phyloP scores from a whole-genome alignment of 2,797 vertebrate species.

The Argentina silus region DNA sequence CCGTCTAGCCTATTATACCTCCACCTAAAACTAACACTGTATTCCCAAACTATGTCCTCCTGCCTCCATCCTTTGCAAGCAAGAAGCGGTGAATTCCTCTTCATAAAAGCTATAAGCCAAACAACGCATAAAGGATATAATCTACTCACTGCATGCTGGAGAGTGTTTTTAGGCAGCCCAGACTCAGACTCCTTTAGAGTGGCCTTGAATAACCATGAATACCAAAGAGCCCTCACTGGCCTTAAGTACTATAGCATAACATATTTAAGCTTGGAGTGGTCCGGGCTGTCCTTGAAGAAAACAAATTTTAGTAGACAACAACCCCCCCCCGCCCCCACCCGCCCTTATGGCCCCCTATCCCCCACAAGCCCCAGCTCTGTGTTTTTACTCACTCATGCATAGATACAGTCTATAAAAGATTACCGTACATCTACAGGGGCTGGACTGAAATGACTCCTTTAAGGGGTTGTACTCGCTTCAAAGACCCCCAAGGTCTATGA shows the following conservation, averaged over 20 bases:
- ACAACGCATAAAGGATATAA: slow-evolving; percentile 25
- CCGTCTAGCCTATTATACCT: background rate
- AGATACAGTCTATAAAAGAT: too few species aligned
- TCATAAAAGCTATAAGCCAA: slow-evolving; percentile 15
- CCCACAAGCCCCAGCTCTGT: too few species aligned
- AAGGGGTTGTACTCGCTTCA: background rate
- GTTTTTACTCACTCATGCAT: too few species aligned
- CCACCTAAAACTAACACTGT: background rate
- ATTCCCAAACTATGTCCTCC: background rate
- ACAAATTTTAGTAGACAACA: slow-evolving; percentile 31
- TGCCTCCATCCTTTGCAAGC: background rate
- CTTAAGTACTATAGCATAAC: slow-evolving; percentile 47
- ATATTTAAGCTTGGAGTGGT: slow-evolving; percentile 49
- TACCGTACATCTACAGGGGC: too few species aligned
- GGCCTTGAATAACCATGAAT: slow-evolving; percentile 34
- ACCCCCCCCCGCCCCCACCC: background rate
- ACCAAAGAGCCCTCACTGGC: slow-evolving; percentile 38
- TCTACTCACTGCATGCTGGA: slow-evolving; percentile 6
- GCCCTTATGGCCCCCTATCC: too few species aligned
- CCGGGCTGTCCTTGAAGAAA: slow-evolving; percentile 48
- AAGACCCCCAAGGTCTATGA: slow-evolving; percentile 2
- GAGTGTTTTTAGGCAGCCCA: slow-evolving; percentile 20
- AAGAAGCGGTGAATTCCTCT: slow-evolving; percentile 9
- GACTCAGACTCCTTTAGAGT: slow-evolving; percentile 27
- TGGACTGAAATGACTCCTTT: too few species aligned